These are phyloP conservation scores for Agonopterix arenella DNA, from an alignment of 2,888 invertebrate genomes.

Conservation along the genomic window DNA sequence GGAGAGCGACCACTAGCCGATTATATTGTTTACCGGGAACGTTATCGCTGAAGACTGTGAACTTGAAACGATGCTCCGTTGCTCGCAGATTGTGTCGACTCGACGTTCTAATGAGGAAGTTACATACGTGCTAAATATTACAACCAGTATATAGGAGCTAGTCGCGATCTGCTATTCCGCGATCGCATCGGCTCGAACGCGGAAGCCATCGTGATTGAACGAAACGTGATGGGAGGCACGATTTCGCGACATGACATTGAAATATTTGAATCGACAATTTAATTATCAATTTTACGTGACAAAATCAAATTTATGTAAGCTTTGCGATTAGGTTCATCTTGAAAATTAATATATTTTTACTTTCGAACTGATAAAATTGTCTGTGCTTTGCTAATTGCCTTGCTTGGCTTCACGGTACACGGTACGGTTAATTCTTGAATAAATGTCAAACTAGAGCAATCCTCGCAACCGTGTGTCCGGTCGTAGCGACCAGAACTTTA, in stretches of 20 bases:
- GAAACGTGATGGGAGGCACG: slow-evolving; percentile 25
- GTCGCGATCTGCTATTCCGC: no score
- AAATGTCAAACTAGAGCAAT: no score
- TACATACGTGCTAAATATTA: slow-evolving; percentile 13
- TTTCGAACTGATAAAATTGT: no score
- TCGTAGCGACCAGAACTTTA: neutral
- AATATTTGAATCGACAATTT: slow-evolving; percentile 5
- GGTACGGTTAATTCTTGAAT: no score
- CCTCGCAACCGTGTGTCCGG: neutral
- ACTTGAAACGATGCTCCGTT: slow-evolving; percentile 45
- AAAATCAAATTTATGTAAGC: neutral
- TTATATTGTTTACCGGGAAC: slow-evolving; percentile 44
- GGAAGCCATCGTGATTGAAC: neutral
- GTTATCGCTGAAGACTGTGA: slow-evolving; percentile 46
- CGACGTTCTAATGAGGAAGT: slow-evolving; percentile 57
- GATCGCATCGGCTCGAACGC: slow-evolving; percentile 4
- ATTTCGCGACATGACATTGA: slow-evolving; percentile 17
- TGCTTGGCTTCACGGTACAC: no score
- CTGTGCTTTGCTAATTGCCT: no score
- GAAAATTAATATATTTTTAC: no score
- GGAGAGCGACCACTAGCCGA: slow-evolving; percentile 33
- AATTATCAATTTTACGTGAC: neutral
- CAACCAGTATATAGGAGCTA: no score
- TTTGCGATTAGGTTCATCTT: no score
- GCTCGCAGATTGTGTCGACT: slow-evolving; percentile 49